Evolutionary conservation across 1,140 invertebrate genomes (phyloP), one percentile per base, ranked within the genome.

Genomic region (Drosophila ananassae): DNA sequence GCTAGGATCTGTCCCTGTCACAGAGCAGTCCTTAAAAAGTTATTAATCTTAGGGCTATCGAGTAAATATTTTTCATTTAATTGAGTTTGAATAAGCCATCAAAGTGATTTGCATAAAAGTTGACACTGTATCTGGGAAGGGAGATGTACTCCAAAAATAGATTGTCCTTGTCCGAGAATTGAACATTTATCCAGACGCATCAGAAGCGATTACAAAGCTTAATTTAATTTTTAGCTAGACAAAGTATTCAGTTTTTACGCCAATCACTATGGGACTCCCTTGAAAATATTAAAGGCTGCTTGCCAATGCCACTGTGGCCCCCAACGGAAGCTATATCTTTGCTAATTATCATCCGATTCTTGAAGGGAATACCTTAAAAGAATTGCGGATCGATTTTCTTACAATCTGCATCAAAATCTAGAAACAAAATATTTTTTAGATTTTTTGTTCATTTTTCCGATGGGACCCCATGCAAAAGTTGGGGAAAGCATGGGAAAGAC

Each of bases 51-150:
- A n/a, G 41, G 44, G 81, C 67, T 87, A 87, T 84, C 77, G 78
- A 87, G 82, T 87, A 78, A 87, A 85, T 87, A 81, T 87, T 78
- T 78, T 60, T 66, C 69, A 72, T 87, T 78, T 87, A 87, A 85
- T 85, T 82, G 77, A 87, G 78, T 85, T 87, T 52, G 71, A 77
- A 69, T 63, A 60, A 54, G 56, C 32, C 41, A 34, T 41, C 55
- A 32, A 72, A 73, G 51, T 46, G 68, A 83, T 87, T 82, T 87
- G 82, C 82, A 87, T 85, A 87, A 75, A 77, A 81, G 68, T 68
- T 51, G 62, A 58, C 60, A 61, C 41, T 37, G 34, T 64, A 13
- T 10, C 9, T 22, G 2, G 17, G 8, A 6, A 22, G 3, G 41
- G 13, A 6, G 39, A 44, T 17, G 6, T 21, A 3, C 17, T 10